Evolutionary conservation across 1,140 invertebrate species (phyloP).

Genomic region (Chlorops oryzae): DNA sequence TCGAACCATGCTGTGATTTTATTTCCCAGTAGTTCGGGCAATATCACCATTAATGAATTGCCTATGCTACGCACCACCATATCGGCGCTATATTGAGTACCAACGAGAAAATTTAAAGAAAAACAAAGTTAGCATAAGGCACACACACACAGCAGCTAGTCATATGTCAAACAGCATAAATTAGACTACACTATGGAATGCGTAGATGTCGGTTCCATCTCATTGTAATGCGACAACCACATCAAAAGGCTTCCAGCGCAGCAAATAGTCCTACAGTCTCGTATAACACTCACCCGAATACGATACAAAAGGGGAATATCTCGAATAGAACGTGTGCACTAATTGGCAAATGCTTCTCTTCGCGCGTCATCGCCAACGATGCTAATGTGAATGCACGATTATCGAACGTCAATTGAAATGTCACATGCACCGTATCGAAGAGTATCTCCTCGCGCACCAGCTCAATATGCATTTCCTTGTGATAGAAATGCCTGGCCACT

Average conservation of each 20-base stretch:
- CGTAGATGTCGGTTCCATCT: no score
- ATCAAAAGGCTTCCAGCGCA: no score
- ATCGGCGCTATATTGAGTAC: no score
- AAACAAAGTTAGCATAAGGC: no score
- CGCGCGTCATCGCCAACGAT: conserved; percentile 72
- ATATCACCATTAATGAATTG: conserved; percentile 83
- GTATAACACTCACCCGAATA: conserved; percentile 70
- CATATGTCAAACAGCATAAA: no score
- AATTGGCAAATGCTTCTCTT: conserved; percentile 80
- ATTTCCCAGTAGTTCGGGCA: conserved; percentile 79
- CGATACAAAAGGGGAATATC: conserved; percentile 96
- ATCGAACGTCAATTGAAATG: conserved; percentile 89
- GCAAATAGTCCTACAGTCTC: neutral
- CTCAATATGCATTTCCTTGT: conserved; percentile 88
- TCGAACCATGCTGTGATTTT: conserved; percentile 89
- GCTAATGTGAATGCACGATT: conserved; percentile 81
- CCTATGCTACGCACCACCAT: conserved; percentile 87
- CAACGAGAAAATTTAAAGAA: no score
- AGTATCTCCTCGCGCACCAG: conserved; percentile 77
- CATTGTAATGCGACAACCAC: no score
- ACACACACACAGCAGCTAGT: no score
- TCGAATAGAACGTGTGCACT: conserved; percentile 87
- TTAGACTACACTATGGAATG: no score
- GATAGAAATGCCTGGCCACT: conserved; percentile 86
- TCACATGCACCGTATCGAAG: conserved; percentile 88